Evolutionary conservation across 2,797 vertebrate genomes (phyloP), one percentile per base, ranked within the genome.

Genomic region (Allobates femoralis): DNA sequence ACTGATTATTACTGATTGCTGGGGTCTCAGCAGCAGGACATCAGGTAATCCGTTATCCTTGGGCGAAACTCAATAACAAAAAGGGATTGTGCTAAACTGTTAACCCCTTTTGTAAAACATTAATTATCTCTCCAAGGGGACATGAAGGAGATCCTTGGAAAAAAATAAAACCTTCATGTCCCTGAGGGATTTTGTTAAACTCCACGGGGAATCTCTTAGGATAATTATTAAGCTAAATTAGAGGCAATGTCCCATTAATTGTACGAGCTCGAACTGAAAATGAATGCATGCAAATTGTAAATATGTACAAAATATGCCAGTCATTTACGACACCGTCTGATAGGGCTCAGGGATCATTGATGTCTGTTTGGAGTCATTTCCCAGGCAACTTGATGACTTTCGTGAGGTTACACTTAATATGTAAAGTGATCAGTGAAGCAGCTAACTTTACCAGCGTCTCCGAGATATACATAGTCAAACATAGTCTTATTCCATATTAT

Each of bases 301-400:
- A 86, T 74, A 75, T 85, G n/a, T 34, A 55, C 19, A 34, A 79
- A 82, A 82, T 73, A 82, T 82, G 64, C 32, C 23, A 79, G 46
- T 30, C 26, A 79, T 85, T 71, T 71, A 79, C 14, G 50, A 78
- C 34, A 41, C n/a, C 28, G 50, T 30, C 76, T 71, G 30, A 79
- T 71, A 67, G 62, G 78, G 79, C 41, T n/a, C 50, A 23, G 50
- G 4, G 69, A 55, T 41, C 16, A 76, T 50, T 79, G 62, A 69
- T 58, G 46, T 58, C 11, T 85, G 84, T 85, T 85, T 85, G n/a
- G 34, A 85, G 66, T 69, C 34, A 62, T 86, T 30, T 28, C 62
- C 77, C n/a, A 62, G 55, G 67, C 58, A 50, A 86, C 55, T 15
- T 58, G 30, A 19, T 74, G 26, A 50, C 53, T 34, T 80, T 37